Evolutionary conservation across 2,888 invertebrate genomes (phyloP).

Genomic region (Bellardia pandia): DNA sequence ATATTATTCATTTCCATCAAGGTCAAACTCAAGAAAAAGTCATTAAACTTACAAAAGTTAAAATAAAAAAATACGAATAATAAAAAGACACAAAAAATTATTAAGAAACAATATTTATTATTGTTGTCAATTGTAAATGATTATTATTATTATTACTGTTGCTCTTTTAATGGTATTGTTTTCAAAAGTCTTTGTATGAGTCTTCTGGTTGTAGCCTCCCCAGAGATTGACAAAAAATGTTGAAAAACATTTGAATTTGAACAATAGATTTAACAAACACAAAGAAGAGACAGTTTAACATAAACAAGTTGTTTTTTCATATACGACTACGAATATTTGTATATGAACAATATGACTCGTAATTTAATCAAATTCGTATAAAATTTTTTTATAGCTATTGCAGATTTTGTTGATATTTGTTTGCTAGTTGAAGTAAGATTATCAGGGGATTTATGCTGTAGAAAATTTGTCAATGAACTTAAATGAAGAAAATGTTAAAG

Average conservation of each 20-base stretch:
- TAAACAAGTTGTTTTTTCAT: background rate
- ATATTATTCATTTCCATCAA: constrained; percentile 34
- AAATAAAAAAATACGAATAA: constrained; percentile 12
- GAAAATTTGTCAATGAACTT: constrained; percentile 55
- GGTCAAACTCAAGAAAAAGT: constrained; percentile 39
- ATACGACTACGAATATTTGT: background rate
- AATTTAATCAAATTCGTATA: constrained; percentile 57
- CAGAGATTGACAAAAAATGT: background rate
- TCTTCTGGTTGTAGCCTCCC: background rate
- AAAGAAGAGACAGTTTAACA: background rate
- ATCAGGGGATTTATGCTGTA: constrained; percentile 43
- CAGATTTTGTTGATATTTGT: background rate
- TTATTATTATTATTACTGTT: constrained; percentile 17
- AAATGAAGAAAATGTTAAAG: constrained; percentile 11
- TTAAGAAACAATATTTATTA: constrained; percentile 47
- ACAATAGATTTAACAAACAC: constrained; percentile 40
- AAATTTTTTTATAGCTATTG: constrained; percentile 13
- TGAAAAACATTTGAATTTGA: constrained; percentile 44
- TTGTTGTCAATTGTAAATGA: constrained; percentile 44
- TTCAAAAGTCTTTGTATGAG: background rate
- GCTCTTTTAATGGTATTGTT: constrained; percentile 7
- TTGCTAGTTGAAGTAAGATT: constrained; percentile 17
- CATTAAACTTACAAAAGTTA: constrained; percentile 42
- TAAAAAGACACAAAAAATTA: constrained; percentile 4
- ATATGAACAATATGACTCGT: constrained; percentile 30